Conservation (phyloP, 2,888 invertebrate species). For the Toxonevra muliebris region DNA sequence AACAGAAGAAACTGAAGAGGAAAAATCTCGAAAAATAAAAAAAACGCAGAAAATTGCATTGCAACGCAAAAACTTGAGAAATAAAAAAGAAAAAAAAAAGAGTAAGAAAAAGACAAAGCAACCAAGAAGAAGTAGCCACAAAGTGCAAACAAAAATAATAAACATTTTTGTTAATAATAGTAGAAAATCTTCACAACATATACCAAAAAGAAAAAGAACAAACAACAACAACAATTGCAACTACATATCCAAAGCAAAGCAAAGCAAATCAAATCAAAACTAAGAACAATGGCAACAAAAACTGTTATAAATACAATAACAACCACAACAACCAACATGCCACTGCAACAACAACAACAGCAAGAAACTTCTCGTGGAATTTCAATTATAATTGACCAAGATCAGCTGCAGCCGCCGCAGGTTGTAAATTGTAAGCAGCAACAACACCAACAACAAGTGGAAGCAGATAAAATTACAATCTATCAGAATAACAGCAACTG, state of each 20-base stretch:
- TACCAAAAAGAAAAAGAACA: not conserved
- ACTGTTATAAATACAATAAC: slow-evolving; percentile 42
- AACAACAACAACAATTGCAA: not conserved
- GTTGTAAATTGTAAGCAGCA: slow-evolving; percentile 41
- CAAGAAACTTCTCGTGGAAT: slow-evolving; percentile 38
- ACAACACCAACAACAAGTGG: slow-evolving; percentile 33
- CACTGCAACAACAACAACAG: slow-evolving; percentile 20
- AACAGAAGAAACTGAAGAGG: slow-evolving; percentile 2
- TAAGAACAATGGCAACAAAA: slow-evolving; percentile 43
- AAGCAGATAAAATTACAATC: slow-evolving; percentile 31
- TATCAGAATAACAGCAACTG: slow-evolving; percentile 24
- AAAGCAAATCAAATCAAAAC: slow-evolving; percentile 14
- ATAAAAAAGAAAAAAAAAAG: not conserved
- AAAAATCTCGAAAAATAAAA: not conserved
- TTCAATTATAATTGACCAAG: slow-evolving; percentile 46
- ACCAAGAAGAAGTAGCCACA: not conserved
- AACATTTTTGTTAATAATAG: not conserved
- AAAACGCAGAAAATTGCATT: slow-evolving; percentile 15
- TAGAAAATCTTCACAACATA: not conserved
- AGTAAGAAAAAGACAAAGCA: not conserved
- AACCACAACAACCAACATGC: slow-evolving; percentile 14
- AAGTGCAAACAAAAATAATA: not conserved
- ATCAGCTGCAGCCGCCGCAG: slow-evolving; percentile 28
- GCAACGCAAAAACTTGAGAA: not conserved
- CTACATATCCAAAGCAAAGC: not conserved